Base-by-base conservation (phyloP, 1,140 invertebrate genomes). In the Helicoverpa armigera region DNA sequence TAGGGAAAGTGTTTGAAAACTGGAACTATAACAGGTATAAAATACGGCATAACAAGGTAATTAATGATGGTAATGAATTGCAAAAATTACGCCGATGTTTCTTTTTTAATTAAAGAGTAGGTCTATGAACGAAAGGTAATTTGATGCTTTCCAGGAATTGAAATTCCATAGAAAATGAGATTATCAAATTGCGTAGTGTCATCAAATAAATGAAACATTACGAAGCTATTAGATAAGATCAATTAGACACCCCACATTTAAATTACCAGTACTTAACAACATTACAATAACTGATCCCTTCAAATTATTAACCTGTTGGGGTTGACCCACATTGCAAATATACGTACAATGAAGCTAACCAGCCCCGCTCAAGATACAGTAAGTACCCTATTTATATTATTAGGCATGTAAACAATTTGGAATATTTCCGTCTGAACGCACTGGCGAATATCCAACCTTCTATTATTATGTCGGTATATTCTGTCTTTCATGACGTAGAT, bases 401-500 rank as follows among this genome's bases (percentile, higher is more conserved):
- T 35, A 58, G 54, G 54, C 51, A 74, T 74, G 79, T 81, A 81
- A 75, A 58, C 58, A 81, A 76, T 81, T 48, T 29, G 56, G 16
- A 61, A 58, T 35, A 43, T 72, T 72, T 50, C 35, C 61, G 50
- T 67, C 50, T 50, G 43, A 61, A 77, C 43, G 65, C 65, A 72
- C 72, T 81, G 80, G 73, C 72, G 54, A 43, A 58, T 81, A 18
- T 76, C 80, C 73, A 81, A 76, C 61, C 58, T 69, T 75, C 13
- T 14, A 76, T 60, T 72, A 80, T 73, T 73, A 63, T 75, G 58
- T 72, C 43, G 35, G 35, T 18, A 23, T 53, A n/a, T 72, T 53
- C 35, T 58, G 18, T 70, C 67, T 70, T 54, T 70, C 50, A 70
- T 75, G 56, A 61, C 73, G 31, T 50, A 75, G 73, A 75, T 61